Conservation (phyloP, 2,888 invertebrate genomes). For the Odontocerum albicorne region DNA sequence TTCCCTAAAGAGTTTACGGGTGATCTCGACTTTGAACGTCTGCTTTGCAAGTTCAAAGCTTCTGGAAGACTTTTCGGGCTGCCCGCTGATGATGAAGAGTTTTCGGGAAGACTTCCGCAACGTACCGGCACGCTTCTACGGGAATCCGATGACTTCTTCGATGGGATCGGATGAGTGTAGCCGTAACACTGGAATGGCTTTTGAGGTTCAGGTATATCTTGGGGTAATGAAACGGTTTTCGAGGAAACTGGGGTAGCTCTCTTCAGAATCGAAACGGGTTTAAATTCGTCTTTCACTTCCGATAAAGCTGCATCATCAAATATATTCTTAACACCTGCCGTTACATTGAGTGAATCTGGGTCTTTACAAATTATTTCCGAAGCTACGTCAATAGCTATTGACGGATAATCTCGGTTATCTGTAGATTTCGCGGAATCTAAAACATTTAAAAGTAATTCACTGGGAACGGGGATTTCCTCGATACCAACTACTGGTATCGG, state of each 20-base stretch:
- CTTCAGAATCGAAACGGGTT: conserved; percentile 32
- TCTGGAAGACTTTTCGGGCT: conserved; percentile 57
- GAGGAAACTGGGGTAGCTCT: neutral
- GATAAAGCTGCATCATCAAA: neutral
- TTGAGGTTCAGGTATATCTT: conserved; percentile 49
- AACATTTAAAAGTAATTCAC: too few species aligned
- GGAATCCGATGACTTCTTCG: conserved; percentile 15
- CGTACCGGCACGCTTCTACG: conserved; percentile 19
- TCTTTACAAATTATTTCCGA: neutral
- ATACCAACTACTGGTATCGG: neutral
- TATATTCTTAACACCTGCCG: neutral
- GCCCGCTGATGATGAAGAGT: conserved; percentile 43
- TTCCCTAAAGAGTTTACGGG: conserved; percentile 51
- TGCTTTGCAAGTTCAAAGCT: conserved; percentile 45
- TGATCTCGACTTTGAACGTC: conserved; percentile 44
- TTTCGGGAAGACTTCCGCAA: conserved; percentile 37
- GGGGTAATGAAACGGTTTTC: conserved; percentile 42
- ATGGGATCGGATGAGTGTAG: conserved; percentile 44
- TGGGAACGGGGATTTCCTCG: neutral
- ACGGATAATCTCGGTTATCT: neutral
- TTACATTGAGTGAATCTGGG: neutral
- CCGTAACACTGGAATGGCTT: conserved; percentile 17
- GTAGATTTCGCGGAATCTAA: neutral
- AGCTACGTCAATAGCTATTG: conserved; percentile 12
- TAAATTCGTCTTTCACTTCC: conserved; percentile 6